phyloP scores from a whole-genome alignment of 92 coral and sea anemone genomes.

The Umimayanthus chanpuru region DNA sequence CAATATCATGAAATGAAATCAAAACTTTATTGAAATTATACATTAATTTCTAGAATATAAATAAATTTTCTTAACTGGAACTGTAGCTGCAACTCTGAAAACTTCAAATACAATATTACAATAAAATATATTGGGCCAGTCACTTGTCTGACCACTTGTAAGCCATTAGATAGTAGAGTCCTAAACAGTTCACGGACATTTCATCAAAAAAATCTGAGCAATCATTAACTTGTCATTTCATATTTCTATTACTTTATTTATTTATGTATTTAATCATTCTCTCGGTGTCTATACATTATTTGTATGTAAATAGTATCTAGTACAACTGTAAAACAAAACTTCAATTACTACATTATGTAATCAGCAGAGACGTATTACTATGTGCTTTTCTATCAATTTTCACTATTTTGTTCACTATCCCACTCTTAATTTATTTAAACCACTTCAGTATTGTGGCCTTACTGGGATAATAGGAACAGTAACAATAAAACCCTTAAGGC shows the following conservation, averaged over 20 bases:
- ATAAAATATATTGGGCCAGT: not conserved
- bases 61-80: conserved; percentile 13
- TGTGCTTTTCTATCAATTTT: conserved; percentile 2
- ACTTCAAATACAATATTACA: conserved; percentile 2
- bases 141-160: conserved; percentile 9
- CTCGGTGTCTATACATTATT: not conserved
- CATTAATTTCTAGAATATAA: not conserved
- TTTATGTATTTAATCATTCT: not conserved
- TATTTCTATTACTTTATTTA: not conserved
- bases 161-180: not conserved
- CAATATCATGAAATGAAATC: not conserved
- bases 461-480: too few species aligned
- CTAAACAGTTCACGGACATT: conserved; percentile 3
- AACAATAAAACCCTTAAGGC: not conserved
- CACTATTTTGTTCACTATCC: not conserved
- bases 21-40: not conserved
- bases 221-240: not conserved
- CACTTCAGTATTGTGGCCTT: too few species aligned
- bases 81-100: not conserved
- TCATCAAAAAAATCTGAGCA: not conserved
- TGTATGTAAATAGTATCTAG: conserved; percentile 1
- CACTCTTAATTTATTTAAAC: not conserved
- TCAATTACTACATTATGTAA: not conserved
- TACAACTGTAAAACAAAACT: not conserved
- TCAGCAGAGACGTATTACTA: too few species aligned